phyloP scores from a whole-genome alignment of 2,113 vertebrate species.

The Mus musculus region DNA sequence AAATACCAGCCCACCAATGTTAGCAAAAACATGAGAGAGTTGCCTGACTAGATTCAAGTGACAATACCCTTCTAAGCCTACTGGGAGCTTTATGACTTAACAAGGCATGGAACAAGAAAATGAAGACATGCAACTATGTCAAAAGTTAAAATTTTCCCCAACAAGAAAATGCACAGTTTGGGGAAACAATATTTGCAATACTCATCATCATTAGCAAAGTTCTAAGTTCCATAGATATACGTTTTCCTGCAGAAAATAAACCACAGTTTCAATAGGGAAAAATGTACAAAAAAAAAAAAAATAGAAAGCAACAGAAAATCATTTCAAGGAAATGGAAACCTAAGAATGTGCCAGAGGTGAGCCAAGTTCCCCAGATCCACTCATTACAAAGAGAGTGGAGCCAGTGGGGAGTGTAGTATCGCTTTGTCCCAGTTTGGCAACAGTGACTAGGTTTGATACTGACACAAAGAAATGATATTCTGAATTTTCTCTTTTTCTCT shows the following conservation, averaged over 20 bases:
- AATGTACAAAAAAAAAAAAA: background rate
- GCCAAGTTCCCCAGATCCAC: background rate
- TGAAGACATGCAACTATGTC: background rate
- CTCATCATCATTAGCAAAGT: background rate
- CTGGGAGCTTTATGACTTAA: slow-evolving; percentile 2
- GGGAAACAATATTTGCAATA: background rate
- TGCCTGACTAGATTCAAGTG: background rate
- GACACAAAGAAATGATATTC: background rate
- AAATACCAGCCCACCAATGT: background rate
- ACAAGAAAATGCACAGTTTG: background rate
- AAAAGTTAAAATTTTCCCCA: slow-evolving; percentile 7
- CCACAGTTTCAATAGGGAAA: background rate
- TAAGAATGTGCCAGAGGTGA: background rate
- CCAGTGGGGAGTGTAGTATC: background rate
- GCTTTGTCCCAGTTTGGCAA: background rate
- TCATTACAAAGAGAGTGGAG: background rate
- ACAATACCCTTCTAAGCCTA: background rate
- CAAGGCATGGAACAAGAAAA: slow-evolving; percentile 26
- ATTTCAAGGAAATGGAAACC: background rate
- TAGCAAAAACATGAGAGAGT: background rate
- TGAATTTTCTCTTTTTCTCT: background rate
- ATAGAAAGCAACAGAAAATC: background rate
- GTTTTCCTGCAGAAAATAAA: background rate
- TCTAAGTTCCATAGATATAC: background rate
- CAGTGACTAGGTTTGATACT: background rate